Conservation (phyloP, 2,797 vertebrate species). For the Pipistrellus pipistrellus region DNA sequence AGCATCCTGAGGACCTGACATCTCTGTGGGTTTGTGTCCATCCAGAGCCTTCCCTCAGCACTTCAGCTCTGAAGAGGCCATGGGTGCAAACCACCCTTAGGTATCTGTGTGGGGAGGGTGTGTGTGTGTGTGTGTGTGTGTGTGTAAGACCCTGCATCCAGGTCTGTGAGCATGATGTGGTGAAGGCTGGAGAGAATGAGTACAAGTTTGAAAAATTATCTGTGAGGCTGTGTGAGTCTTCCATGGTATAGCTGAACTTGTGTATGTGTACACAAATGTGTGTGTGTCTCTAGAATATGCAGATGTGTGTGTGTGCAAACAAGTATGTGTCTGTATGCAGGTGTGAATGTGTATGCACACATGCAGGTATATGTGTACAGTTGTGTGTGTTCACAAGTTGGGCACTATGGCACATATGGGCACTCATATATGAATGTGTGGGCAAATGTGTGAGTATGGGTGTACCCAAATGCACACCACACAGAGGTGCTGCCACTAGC, state of each 20-base stretch:
- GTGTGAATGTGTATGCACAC: neutral
- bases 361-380: neutral
- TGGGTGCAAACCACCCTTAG: neutral
- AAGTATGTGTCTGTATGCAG: neutral
- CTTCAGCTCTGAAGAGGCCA: neutral
- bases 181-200: neutral
- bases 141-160: neutral
- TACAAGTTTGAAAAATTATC: neutral
- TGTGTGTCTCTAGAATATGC: neutral
- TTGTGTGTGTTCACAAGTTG: neutral
- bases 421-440: neutral
- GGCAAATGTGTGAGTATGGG: neutral
- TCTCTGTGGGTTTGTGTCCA: neutral
- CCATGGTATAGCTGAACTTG: neutral
- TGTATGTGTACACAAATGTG: neutral
- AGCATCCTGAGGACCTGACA: neutral
- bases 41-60: neutral
- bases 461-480: neutral
- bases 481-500: neutral
- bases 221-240: neutral
- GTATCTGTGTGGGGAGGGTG: neutral
- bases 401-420: neutral
- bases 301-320: neutral
- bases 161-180: neutral
- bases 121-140: neutral